Evolutionary conservation across 2,888 invertebrate species (phyloP).

Genomic region (Alcis repandata): DNA sequence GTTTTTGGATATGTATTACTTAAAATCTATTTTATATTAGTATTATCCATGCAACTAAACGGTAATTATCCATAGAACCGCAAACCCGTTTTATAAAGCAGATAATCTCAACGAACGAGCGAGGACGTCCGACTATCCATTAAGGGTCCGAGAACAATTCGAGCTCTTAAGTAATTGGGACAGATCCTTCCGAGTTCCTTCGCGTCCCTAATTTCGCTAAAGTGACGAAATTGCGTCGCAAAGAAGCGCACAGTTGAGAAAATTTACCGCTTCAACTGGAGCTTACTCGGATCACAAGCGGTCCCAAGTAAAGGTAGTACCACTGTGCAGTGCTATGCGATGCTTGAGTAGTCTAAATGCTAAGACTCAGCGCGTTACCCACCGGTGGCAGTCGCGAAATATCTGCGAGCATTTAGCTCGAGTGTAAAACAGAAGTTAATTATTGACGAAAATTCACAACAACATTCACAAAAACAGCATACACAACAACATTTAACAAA

Average conservation of each 20-base stretch:
- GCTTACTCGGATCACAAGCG: constrained; percentile 22
- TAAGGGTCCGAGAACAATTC: constrained; percentile 45
- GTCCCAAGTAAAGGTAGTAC: constrained; percentile 8
- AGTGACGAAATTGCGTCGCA: constrained; percentile 42
- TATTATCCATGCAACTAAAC: too few relatives aligned
- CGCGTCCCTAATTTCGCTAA: constrained; percentile 43
- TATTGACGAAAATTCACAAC: too few relatives aligned
- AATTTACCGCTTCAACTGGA: constrained; percentile 19
- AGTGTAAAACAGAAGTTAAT: too few relatives aligned
- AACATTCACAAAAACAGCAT: too few relatives aligned
- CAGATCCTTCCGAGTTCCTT: constrained; percentile 43
- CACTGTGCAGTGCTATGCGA: too few relatives aligned
- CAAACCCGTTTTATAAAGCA: constrained; percentile 24
- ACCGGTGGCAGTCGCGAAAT: too few relatives aligned
- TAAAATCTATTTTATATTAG: too few relatives aligned
- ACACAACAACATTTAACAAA: too few relatives aligned
- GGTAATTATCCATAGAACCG: constrained; percentile 9
- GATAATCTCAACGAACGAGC: constrained; percentile 34
- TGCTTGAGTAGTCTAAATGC: too few relatives aligned
- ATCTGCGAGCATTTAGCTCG: too few relatives aligned
- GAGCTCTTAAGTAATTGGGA: constrained; percentile 46
- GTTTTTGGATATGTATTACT: too few relatives aligned
- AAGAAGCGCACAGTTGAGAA: constrained; percentile 36
- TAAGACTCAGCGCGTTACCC: too few relatives aligned
- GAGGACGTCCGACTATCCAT: constrained; percentile 40